Evolutionary conservation across 2,888 invertebrate genomes (phyloP).

Genomic region (Erpobdella octoculata): DNA sequence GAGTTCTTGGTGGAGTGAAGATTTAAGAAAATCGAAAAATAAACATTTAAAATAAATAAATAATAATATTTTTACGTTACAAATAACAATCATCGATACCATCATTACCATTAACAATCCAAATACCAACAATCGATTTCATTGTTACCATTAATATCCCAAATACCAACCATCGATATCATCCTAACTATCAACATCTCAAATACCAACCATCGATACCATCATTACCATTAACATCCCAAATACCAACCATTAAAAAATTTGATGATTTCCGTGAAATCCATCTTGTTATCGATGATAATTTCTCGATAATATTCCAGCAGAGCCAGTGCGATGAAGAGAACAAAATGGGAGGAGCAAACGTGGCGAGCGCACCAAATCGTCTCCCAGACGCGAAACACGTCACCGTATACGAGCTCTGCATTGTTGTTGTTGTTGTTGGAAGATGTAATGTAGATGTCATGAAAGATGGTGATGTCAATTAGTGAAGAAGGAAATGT

Average conservation of each 20-base stretch:
- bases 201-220: no score
- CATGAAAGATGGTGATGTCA: neutral
- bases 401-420: constrained; percentile 84
- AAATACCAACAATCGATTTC: no score
- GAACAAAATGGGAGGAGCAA: constrained; percentile 78
- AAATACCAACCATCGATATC: no score
- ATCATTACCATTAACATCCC: neutral
- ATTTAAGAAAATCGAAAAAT: no score
- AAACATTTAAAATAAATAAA: no score
- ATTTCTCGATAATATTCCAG: constrained; percentile 87
- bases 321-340: constrained; percentile 83
- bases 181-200: no score
- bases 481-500: constrained; percentile 12
- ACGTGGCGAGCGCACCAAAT: constrained; percentile 88
- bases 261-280: constrained; percentile 94
- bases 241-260: constrained; percentile 78
- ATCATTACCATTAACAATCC: no score
- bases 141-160: no score
- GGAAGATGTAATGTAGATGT: neutral
- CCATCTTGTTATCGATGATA: constrained; percentile 88
- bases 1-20: no score
- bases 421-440: constrained; percentile 36
- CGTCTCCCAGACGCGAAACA: constrained; percentile 85
- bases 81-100: no score
- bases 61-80: no score